Evolutionary conservation across 2,888 invertebrate genomes (phyloP).

Genomic region (Heterodera filipjevi): DNA sequence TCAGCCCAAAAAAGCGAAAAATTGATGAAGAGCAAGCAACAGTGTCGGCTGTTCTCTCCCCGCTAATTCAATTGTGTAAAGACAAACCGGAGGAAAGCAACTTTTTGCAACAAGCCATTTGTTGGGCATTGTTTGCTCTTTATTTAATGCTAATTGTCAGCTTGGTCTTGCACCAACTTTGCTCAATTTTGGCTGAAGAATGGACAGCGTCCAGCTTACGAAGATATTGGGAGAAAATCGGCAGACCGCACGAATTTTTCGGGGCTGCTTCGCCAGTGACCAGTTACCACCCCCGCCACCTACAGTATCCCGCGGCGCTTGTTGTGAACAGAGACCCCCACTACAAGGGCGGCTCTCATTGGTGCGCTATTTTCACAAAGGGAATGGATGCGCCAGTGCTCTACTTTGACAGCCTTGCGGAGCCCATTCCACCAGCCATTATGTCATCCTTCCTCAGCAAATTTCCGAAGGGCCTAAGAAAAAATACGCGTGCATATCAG

Average conservation of each 20-base stretch:
- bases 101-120: not conserved
- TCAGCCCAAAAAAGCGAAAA: not conserved
- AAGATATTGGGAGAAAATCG: not conserved
- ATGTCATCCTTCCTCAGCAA: constrained; percentile 8
- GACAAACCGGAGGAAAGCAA: not conserved
- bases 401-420: constrained; percentile 26
- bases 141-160: not conserved
- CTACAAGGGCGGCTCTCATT: constrained; percentile 11
- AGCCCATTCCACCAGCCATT: not conserved
- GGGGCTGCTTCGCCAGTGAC: constrained; percentile 26
- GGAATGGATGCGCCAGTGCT: not conserved
- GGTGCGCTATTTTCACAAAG: constrained; percentile 10
- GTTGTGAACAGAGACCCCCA: constrained; percentile 13
- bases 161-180: not conserved
- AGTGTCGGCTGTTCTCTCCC: not conserved
- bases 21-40: not conserved
- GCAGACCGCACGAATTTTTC: constrained; percentile 6
- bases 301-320: constrained; percentile 8
- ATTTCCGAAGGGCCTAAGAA: not conserved
- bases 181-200: constrained; percentile 2
- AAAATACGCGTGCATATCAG: not conserved
- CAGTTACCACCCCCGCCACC: not conserved
- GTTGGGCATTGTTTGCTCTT: constrained; percentile 3
- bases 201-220: not conserved
- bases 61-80: not conserved